phyloP scores from a whole-genome alignment of 2,888 invertebrate species.

The Nebria brevicollis region DNA sequence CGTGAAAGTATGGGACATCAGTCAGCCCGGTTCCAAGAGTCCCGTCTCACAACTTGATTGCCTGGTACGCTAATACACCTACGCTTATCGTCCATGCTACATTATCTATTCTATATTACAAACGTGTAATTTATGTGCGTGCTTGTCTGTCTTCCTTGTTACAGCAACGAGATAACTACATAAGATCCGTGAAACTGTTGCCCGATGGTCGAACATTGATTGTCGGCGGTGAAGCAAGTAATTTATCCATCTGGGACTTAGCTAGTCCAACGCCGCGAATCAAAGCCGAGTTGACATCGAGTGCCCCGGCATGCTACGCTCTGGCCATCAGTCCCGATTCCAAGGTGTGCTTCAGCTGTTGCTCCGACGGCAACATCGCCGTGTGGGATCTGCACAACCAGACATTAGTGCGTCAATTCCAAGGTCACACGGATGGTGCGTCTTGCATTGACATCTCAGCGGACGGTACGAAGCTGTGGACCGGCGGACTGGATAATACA shows the following conservation, averaged over 20 bases:
- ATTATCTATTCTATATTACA: constrained; percentile 48
- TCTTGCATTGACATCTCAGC: constrained; percentile 97
- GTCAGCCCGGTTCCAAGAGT: constrained; percentile 78
- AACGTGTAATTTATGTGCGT: background rate
- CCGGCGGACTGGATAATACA: constrained; percentile 96
- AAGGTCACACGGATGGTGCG: constrained; percentile 98
- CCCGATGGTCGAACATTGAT: constrained; percentile 94
- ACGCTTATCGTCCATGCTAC: constrained; percentile 7
- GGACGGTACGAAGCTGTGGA: constrained; percentile 90
- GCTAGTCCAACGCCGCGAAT: constrained; percentile 91
- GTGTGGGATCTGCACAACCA: constrained; percentile 96
- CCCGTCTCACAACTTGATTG: constrained; percentile 89
- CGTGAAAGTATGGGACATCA: constrained; percentile 87
- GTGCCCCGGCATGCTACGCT: constrained; percentile 97
- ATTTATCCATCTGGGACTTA: constrained; percentile 95
- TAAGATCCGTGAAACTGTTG: constrained; percentile 92
- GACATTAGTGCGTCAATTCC: constrained; percentile 90
- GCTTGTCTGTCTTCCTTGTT: background rate
- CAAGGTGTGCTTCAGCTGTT: constrained; percentile 98
- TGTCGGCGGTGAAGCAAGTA: constrained; percentile 96
- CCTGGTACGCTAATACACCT: constrained; percentile 65
- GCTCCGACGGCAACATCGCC: constrained; percentile 97
- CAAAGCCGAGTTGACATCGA: constrained; percentile 88
- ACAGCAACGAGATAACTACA: constrained; percentile 95
- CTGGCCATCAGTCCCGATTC: constrained; percentile 96